Base-by-base conservation (phyloP, 2,113 vertebrate species). In the Seriola aureovittata region DNA sequence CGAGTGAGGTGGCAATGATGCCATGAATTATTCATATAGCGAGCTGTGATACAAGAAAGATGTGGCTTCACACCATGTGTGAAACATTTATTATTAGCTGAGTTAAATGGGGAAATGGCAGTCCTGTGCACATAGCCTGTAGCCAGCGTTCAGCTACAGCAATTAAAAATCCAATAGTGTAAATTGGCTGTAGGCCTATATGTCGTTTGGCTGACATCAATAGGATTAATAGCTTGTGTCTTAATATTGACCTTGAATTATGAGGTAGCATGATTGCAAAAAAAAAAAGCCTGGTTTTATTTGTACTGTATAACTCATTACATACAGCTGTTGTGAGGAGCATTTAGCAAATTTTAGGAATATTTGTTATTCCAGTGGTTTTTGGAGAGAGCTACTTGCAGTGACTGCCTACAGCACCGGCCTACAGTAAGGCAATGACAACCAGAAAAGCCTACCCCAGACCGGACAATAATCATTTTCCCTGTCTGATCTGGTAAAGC, bases 191-290 rank as follows among this genome's bases (percentile, higher is more conserved):
- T 32, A 13, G 8, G 42, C 19, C 55, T 58, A 7, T 68, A n/a
- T 80, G 42, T 57, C 69, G 57, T 55, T 71, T 29, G 60, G 42
- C 21, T 78, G 0, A 48, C n/a, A 78, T 48, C 23, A 78, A 68
- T 46, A 29, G 11, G 32, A 44, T 36, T 72, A 66, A 72, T 32
- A 66, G 13, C 21, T 63, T 12, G 60, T 68, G 34, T 23, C 19
- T 59, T 38, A 75, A 75, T 68, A 38, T 36, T 89, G 88, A 90
- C 85, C 88, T 89, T 86, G 74, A 72, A 78, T 86, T 80, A 59
- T 12, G 9, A 17, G 34, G 71, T 44, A 36, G 38, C 29, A 19
- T 62, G 16, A 52, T 42, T 25, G 32, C 29, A 32, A 55, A 29
- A 29, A 23, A 23, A 23, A 23, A 29, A 65, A 36, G 21, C 8